Conservation (phyloP, 2,888 invertebrate species). For the Torymus texanus region DNA sequence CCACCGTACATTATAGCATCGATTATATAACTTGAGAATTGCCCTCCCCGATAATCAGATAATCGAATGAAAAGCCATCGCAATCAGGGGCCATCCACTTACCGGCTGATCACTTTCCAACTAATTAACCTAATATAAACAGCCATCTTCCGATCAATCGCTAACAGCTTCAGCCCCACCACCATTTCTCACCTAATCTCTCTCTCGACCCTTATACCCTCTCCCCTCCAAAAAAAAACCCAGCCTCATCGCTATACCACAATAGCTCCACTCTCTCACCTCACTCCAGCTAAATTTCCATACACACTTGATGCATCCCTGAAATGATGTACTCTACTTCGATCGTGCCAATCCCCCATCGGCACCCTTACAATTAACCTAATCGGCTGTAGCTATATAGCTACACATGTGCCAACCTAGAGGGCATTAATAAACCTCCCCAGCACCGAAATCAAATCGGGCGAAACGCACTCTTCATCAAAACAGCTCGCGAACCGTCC, state of each 20-base stretch:
- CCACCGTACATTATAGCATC: too few species aligned
- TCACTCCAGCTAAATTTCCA: not conserved
- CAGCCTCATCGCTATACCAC: too few species aligned
- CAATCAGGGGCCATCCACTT: not conserved
- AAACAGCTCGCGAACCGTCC: too few species aligned
- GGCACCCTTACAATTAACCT: constrained; percentile 22
- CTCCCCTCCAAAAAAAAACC: too few species aligned
- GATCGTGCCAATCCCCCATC: not conserved
- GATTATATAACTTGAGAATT: too few species aligned
- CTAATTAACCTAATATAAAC: too few species aligned
- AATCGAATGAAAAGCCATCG: not conserved
- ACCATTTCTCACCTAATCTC: too few species aligned
- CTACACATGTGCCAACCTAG: not conserved
- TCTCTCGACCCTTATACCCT: too few species aligned
- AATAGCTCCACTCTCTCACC: too few species aligned
- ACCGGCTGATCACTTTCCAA: too few species aligned
- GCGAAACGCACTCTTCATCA: not conserved
- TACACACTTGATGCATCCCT: not conserved
- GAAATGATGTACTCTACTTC: constrained; percentile 20
- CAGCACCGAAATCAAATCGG: not conserved
- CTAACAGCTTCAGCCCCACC: not conserved
- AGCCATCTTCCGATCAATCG: too few species aligned
- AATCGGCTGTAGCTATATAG: constrained; percentile 1
- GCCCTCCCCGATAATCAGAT: too few species aligned
- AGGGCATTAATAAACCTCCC: constrained; percentile 23